Conservation (phyloP, 2,113 vertebrate genomes). For the Mesoclemmys tuberculata region DNA sequence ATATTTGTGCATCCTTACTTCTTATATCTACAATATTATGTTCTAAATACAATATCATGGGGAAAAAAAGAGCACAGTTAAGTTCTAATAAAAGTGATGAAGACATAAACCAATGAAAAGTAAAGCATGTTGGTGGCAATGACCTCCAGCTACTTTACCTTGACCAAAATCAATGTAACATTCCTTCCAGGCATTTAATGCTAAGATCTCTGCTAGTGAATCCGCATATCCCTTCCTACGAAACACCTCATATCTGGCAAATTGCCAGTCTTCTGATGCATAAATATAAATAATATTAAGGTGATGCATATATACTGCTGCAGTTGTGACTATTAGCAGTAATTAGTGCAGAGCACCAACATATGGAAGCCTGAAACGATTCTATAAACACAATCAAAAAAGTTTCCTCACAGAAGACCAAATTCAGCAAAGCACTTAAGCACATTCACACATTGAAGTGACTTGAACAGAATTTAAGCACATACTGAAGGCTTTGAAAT, state of each 20-base stretch:
- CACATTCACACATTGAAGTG: neutral
- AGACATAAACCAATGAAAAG: constrained; percentile 48
- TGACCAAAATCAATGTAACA: constrained; percentile 35
- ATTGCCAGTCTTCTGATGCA: constrained; percentile 51
- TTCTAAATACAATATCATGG: neutral
- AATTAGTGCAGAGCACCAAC: neutral
- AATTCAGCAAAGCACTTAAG: neutral
- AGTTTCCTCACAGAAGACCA: neutral
- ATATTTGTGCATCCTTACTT: neutral
- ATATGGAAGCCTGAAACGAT: neutral
- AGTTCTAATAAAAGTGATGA: constrained; percentile 37
- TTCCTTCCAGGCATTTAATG: constrained; percentile 41
- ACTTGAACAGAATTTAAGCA: accelerated
- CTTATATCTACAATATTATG: constrained; percentile 3
- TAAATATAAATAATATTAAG: constrained; percentile 40
- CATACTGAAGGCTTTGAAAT: neutral
- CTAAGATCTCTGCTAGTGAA: constrained; percentile 17
- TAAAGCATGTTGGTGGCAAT: constrained; percentile 30
- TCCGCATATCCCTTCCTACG: constrained; percentile 39
- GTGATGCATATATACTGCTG: constrained; percentile 14
- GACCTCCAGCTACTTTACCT: constrained; percentile 61
- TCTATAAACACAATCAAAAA: neutral
- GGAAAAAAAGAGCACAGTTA: constrained; percentile 26
- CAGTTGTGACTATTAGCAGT: constrained; percentile 1
- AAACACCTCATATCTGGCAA: constrained; percentile 65